These are phyloP conservation scores for Bemisia tabaci DNA, from an alignment of 1,140 invertebrate genomes.

Conservation along the genomic window DNA sequence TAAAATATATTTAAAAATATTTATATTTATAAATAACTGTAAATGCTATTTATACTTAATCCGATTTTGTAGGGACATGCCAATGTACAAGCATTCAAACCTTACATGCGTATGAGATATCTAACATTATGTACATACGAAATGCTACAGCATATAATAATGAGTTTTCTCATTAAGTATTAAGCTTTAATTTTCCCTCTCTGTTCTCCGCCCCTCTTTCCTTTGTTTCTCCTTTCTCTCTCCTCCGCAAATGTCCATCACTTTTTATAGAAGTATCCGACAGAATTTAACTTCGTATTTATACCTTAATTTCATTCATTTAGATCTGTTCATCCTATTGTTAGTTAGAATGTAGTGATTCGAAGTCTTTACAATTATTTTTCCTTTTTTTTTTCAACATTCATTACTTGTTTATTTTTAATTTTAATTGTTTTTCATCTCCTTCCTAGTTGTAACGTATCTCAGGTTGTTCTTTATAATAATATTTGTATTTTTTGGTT, in stretches of 20 bases:
- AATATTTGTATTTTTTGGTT: neutral
- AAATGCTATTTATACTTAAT: neutral
- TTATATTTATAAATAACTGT: neutral
- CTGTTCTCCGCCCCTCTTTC: too few relatives aligned
- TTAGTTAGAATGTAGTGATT: neutral
- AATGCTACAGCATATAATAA: neutral
- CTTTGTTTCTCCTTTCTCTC: neutral
- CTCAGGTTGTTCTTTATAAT: neutral
- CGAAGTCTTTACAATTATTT: neutral
- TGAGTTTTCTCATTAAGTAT: neutral
- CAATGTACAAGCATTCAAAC: neutral
- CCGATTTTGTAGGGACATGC: neutral
- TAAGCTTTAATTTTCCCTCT: neutral
- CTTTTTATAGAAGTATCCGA: too few relatives aligned
- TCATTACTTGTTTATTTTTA: neutral
- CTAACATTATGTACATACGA: neutral
- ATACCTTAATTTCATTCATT: neutral
- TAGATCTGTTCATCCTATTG: neutral
- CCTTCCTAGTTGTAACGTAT: neutral
- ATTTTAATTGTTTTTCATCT: neutral
- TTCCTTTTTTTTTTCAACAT: neutral
- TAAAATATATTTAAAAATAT: neutral
- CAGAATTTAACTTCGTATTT: too few relatives aligned
- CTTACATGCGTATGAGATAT: neutral
- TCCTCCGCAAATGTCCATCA: too few relatives aligned